A percentile compares a stretch with the other conserved stretches of the same genome.
phyloP scores from a whole-genome alignment of 2,888 invertebrate species.

The Desoria tigrina region DNA sequence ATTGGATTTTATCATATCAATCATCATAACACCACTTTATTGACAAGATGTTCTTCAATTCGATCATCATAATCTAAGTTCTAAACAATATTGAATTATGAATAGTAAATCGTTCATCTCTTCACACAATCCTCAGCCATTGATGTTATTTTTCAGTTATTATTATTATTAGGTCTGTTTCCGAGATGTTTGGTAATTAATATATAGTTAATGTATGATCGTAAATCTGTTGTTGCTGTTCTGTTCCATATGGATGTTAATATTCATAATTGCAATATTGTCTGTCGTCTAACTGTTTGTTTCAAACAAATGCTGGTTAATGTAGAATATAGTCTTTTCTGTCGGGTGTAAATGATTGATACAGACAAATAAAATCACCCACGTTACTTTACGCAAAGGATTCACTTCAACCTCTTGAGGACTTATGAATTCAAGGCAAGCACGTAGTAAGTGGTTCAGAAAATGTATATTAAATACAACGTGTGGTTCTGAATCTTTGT shows the following conservation, averaged over 20 bases:
- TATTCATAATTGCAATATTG: slow-evolving; percentile 26
- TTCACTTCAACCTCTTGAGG: not conserved
- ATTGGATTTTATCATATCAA: slow-evolving; percentile 36
- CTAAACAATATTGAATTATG: slow-evolving; percentile 39
- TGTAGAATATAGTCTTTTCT: slow-evolving; percentile 12
- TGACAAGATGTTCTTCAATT: slow-evolving; percentile 32
- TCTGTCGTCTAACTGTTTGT: not conserved
- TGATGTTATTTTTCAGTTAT: slow-evolving; percentile 24
- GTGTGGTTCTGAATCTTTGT: slow-evolving; percentile 14
- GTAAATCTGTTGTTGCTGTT: slow-evolving; percentile 19
- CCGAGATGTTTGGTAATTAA: slow-evolving; percentile 4
- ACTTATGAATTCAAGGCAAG: slow-evolving; percentile 11
- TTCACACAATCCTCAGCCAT: slow-evolving; percentile 42
- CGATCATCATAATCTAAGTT: slow-evolving; percentile 30
- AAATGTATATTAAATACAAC: slow-evolving; percentile 14
- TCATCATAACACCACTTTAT: slow-evolving; percentile 48
- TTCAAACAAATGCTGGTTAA: slow-evolving; percentile 16
- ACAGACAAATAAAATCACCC: slow-evolving; percentile 23
- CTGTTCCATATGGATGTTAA: slow-evolving; percentile 25
- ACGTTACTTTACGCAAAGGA: slow-evolving; percentile 8
- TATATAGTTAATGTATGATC: slow-evolving; percentile 7
- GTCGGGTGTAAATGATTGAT: slow-evolving; percentile 35
- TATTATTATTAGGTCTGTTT: no score
- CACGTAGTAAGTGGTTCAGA: slow-evolving; percentile 7
- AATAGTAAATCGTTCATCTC: slow-evolving; percentile 35